A percentile compares a stretch with the other conserved stretches of the same genome.
Evolutionary conservation across 2,113 vertebrate species (phyloP).

Genomic region (Phalacrocorax brasilianus): DNA sequence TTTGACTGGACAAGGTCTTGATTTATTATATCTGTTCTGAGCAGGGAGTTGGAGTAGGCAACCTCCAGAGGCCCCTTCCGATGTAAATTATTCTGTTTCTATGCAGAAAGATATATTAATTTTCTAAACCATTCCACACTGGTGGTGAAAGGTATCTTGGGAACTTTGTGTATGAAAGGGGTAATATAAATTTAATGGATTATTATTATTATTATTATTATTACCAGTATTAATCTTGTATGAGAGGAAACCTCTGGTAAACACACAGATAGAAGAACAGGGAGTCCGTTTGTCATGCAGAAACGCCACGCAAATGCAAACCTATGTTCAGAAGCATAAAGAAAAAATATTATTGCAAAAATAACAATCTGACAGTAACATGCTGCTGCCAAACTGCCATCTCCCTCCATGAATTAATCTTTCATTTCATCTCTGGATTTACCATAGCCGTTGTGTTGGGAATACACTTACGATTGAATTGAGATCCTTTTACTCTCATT

Average conservation of each 20-base stretch:
- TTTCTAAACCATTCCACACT: neutral
- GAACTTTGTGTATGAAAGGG: neutral
- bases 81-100: neutral
- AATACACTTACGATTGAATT: conserved; percentile 52
- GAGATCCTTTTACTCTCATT: conserved; percentile 57
- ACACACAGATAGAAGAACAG: neutral
- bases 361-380: conserved; percentile 15
- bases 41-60: neutral
- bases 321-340: conserved; percentile 9
- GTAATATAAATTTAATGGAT: neutral
- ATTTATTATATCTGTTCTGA: neutral
- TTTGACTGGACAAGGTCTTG: neutral
- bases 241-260: neutral
- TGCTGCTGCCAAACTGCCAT: conserved; percentile 47
- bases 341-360: neutral
- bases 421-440: conserved; percentile 68
- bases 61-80: neutral
- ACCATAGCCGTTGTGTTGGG: conserved; percentile 9
- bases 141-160: neutral
- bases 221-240: neutral
- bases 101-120: neutral
- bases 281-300: neutral
- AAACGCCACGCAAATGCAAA: neutral
- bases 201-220: neutral
- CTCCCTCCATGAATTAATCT: conserved; percentile 61